Conservation (phyloP, 2,797 vertebrate genomes). For the Chiropotes sagulatus region DNA sequence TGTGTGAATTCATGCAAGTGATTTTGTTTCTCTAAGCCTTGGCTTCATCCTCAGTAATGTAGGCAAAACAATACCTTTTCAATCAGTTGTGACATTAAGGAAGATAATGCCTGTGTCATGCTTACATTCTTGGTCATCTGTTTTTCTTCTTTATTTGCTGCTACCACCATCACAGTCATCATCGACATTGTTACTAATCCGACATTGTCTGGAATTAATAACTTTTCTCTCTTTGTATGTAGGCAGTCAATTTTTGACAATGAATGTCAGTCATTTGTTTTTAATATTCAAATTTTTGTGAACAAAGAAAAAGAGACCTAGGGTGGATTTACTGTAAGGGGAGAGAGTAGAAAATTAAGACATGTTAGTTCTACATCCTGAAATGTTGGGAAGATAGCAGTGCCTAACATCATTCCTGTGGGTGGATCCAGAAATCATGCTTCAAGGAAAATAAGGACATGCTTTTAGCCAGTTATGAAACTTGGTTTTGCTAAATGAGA, state of each 20-base stretch:
- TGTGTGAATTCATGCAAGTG: neutral
- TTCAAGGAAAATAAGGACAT: neutral
- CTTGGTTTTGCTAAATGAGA: neutral
- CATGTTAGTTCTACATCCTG: too few relatives aligned
- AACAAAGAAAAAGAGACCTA: neutral
- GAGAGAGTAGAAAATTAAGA: neutral
- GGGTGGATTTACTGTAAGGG: neutral
- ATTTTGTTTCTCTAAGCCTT: neutral
- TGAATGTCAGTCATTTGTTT: neutral
- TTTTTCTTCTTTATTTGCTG: neutral
- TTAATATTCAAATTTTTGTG: neutral
- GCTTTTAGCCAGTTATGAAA: neutral
- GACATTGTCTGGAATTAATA: neutral
- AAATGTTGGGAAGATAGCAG: neutral
- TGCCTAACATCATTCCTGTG: accelerated
- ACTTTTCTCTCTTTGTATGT: neutral
- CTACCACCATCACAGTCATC: accelerated
- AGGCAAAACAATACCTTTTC: accelerated
- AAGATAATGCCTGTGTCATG: accelerated
- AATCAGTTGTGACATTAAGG: neutral
- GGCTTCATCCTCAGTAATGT: neutral
- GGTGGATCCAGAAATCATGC: neutral
- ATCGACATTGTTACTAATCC: accelerated
- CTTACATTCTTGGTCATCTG: neutral
- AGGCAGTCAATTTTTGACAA: neutral